Base-by-base conservation (phyloP, 1,140 invertebrate genomes). In the Musca domestica region DNA sequence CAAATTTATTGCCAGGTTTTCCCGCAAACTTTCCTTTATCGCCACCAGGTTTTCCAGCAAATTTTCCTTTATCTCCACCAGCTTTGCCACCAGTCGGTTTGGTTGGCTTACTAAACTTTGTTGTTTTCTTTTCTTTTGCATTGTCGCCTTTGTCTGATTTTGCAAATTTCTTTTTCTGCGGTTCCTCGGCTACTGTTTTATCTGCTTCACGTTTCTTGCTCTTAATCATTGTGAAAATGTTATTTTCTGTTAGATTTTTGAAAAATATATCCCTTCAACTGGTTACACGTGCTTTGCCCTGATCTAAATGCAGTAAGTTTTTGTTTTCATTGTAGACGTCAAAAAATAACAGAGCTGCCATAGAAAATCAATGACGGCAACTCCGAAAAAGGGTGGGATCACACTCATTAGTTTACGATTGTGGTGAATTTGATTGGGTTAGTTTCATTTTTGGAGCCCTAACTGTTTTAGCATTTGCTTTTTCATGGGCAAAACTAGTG, bases 101-200 rank as follows among this genome's bases (percentile, higher is more conserved):
- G 14, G 64, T 65, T 41, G 64, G 20, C 25, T 65, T 65, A 51
- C 64, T 34, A 20, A 64, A 54, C 47, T 68, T 68, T 20, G 15
- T 5, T 34, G 49, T 22, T 54, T 68, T 68, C 17, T 61, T 69
- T 9, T 69, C 64, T 3, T 56, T 52, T 10, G 25, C 23, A 1
- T 58, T 47, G 41, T 17, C 25, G 4, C 58, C 46, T 41, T 66
- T 51, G 9, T 66, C 68, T 14, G 22, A 25, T 25, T 66, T 66
- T 19, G 22, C 12, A 4, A 15, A 19, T 54, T 66, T 66, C 25
- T 54, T 66, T n/a, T 19, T 34, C 14, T 52, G 22, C 1, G 65
- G 65, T 15, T 51, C 65, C 20, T 66, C 48, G 25, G 41, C 23
- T 14, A 10, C 19, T 14, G 52, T 47, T 47, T 67, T 67, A 23